Evolutionary conservation across 2,113 vertebrate genomes (phyloP).

Genomic region (Corapipo altera): DNA sequence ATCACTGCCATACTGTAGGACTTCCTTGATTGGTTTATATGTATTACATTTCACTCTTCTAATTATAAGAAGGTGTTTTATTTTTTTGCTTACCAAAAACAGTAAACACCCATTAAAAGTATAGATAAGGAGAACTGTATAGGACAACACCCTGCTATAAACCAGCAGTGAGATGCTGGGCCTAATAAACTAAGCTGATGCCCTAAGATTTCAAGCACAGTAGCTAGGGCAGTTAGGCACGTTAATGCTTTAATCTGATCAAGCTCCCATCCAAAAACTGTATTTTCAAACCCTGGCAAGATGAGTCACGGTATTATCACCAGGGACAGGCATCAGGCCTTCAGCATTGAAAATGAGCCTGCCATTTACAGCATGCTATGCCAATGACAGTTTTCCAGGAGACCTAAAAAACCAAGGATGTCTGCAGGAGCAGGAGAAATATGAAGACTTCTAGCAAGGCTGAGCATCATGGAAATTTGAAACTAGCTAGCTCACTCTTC

Average conservation of each 20-base stretch:
- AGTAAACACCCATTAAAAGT: slow-evolving; percentile 54
- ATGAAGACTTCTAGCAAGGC: neutral
- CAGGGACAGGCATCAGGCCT: neutral
- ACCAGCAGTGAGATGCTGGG: neutral
- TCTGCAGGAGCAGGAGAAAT: neutral
- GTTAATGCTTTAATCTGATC: neutral
- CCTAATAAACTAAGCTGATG: neutral
- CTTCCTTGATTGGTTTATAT: slow-evolving; percentile 43
- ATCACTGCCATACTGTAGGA: slow-evolving; percentile 49
- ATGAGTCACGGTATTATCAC: neutral
- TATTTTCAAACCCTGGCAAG: neutral
- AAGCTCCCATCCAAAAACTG: neutral
- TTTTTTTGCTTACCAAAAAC: slow-evolving; percentile 60
- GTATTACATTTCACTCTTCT: slow-evolving; percentile 51
- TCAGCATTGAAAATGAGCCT: neutral
- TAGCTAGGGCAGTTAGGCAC: neutral
- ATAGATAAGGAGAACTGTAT: slow-evolving; percentile 26
- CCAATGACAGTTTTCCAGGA: slow-evolving; percentile 1
- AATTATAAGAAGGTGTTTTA: slow-evolving; percentile 24
- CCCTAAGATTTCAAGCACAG: neutral
- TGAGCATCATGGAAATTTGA: neutral
- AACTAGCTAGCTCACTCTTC: slow-evolving; percentile 7
- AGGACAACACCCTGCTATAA: slow-evolving; percentile 15
- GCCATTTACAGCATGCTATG: neutral
- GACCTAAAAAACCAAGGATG: neutral